These are phyloP conservation scores for Formicarius rufipectus DNA, from an alignment of 2,113 vertebrate genomes.

Conservation along the genomic window DNA sequence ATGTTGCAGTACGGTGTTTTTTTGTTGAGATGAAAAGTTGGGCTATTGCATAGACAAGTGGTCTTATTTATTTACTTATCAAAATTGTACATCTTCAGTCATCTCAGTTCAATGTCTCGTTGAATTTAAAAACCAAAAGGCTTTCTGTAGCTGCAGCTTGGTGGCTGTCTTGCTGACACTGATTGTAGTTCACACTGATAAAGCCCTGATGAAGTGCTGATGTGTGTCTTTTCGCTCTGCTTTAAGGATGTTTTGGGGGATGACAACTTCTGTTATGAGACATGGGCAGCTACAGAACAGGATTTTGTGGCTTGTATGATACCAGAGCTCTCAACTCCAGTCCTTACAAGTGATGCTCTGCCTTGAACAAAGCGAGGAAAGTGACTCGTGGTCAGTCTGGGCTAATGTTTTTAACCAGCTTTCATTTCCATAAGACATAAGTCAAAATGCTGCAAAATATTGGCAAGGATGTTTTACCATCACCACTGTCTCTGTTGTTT, in stretches of 20 bases:
- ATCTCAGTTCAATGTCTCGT: neutral
- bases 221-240: neutral
- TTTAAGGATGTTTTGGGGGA: neutral
- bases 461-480: neutral
- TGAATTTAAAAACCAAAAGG: neutral
- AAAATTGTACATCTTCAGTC: neutral
- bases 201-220: neutral
- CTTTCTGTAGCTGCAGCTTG: neutral
- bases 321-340: neutral
- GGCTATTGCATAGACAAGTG: neutral
- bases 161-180: neutral
- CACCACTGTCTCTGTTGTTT: neutral
- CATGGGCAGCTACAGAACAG: neutral
- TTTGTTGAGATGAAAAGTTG: neutral
- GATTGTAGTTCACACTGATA: neutral
- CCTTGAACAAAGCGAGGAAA: neutral
- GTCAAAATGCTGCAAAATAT: neutral
- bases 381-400: neutral
- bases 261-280: rapidly evolving
- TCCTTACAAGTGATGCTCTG: neutral
- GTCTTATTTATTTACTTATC: neutral
- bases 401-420: neutral
- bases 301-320: neutral
- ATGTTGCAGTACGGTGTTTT: neutral
- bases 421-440: neutral